Evolutionary conservation across 2,113 vertebrate species (phyloP), one percentile per base, ranked within the genome.

Genomic region (Poeciliopsis prolifica): DNA sequence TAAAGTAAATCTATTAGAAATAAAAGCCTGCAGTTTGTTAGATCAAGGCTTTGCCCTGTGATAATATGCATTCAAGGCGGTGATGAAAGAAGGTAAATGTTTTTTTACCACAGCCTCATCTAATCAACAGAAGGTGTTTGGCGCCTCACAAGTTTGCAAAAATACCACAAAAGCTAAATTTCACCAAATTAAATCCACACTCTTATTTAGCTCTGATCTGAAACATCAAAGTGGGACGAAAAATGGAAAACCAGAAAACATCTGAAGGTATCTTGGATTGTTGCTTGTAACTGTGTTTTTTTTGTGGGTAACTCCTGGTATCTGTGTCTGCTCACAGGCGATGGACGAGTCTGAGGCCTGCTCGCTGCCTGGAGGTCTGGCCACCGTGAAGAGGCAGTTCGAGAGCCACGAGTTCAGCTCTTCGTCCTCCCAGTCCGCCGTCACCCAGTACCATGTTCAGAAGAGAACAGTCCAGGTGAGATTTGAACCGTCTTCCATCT

Each of bases 371-470:
- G 97, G 97, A 6, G 97, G 98, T 62, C 92, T 99, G 77, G 97
- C 96, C 85, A 96, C 95, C 8, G 95, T 97, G 82, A 98, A 97
- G 92, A 96, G 94, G 87, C 97, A 97, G 67, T 98, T 99, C 28
- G 97, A 98, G 91, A 96, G 93, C 86, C 95, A 94, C 42, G 93
- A 94, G 88, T 88, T 88, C 40, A 71, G 87, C 6, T 94, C 96
- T 19, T 88, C 91, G 0, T 82, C 88, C 28, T 93, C 95, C 15
- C 92, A 85, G 76, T 95, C 95, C 80, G 90, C 80, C 4, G 92
- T 95, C 87, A 89, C 94, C 87, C 95, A 96, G 48, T 65, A 92
- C 69, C 95, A 96, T 3, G 92, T 91, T 40, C 95, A 96, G 83
- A 95, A 95, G 7, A 94, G 86, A 94, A 89, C 94, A 30, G 84